A percentile compares a stretch with the other conserved stretches of the same genome.
Evolutionary conservation across 1,140 invertebrate genomes (phyloP).

Genomic region (Lordiphosa stackelbergi): DNA sequence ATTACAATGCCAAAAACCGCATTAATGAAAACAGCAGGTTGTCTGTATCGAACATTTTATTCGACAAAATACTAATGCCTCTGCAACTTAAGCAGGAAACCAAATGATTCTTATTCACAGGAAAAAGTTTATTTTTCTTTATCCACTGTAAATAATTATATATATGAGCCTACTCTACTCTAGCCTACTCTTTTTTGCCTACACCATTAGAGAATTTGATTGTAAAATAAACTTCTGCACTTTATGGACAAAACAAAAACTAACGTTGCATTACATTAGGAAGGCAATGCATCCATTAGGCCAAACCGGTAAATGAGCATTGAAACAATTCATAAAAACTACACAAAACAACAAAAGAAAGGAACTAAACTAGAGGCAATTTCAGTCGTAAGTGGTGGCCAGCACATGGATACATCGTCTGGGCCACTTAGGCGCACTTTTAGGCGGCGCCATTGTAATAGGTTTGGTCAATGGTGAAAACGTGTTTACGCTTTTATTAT

Average conservation of each 20-base stretch:
- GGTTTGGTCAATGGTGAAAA: constrained; percentile 62
- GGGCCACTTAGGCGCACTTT: constrained; percentile 23
- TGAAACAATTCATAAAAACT: constrained; percentile 73
- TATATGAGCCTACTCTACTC: neutral
- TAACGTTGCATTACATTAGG: constrained; percentile 1
- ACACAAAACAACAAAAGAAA: constrained; percentile 36
- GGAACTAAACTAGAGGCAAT: constrained; percentile 32
- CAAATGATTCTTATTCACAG: no score
- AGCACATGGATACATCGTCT: constrained; percentile 4
- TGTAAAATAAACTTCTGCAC: constrained; percentile 5
- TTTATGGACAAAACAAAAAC: constrained; percentile 4
- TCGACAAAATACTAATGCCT: no score
- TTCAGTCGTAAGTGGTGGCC: constrained; percentile 46
- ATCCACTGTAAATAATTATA: neutral
- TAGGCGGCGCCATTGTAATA: constrained; percentile 60
- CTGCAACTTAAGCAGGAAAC: no score
- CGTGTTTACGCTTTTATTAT: constrained; percentile 75
- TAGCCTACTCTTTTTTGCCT: neutral
- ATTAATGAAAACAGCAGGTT: no score
- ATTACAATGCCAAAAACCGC: no score
- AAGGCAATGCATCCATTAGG: constrained; percentile 69
- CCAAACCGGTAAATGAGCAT: constrained; percentile 69
- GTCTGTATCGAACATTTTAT: no score
- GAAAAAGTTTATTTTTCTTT: no score
- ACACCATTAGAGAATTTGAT: constrained; percentile 6